A percentile compares a stretch with the other conserved stretches of the same genome.
Evolutionary conservation across 2,888 invertebrate species (phyloP).

Genomic region (Morpho deidamia): DNA sequence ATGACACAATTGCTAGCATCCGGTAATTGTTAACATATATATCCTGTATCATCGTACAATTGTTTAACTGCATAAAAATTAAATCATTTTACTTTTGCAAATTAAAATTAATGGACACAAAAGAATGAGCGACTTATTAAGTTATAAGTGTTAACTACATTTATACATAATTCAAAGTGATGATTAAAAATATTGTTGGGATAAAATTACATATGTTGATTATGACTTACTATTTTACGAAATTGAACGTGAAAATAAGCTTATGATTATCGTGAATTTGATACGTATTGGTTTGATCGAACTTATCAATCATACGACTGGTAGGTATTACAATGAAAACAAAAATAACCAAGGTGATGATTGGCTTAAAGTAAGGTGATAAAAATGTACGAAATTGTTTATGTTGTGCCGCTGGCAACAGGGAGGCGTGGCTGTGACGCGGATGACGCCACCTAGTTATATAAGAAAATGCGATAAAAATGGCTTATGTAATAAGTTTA

Average conservation of each 20-base stretch:
- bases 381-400: conserved; percentile 17
- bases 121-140: no score
- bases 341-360: conserved; percentile 16
- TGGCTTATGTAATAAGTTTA: conserved; percentile 11
- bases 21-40: neutral
- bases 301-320: neutral
- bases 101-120: no score
- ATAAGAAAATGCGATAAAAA: conserved; percentile 32
- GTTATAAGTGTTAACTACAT: no score
- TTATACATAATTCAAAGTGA: no score
- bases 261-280: no score
- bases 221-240: no score
- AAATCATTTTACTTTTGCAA: no score
- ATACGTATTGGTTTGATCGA: neutral
- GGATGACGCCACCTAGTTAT: conserved; percentile 39
- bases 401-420: conserved; percentile 36
- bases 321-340: neutral
- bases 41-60: no score
- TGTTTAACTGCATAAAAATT: no score
- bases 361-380: conserved; percentile 14
- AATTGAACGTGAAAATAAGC: no score
- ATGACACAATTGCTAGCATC: conserved; percentile 14
- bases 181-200: no score
- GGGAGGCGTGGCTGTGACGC: conserved; percentile 67
- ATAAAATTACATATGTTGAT: no score